Conservation (phyloP, 2,113 vertebrate species). For the Vidua macroura region DNA sequence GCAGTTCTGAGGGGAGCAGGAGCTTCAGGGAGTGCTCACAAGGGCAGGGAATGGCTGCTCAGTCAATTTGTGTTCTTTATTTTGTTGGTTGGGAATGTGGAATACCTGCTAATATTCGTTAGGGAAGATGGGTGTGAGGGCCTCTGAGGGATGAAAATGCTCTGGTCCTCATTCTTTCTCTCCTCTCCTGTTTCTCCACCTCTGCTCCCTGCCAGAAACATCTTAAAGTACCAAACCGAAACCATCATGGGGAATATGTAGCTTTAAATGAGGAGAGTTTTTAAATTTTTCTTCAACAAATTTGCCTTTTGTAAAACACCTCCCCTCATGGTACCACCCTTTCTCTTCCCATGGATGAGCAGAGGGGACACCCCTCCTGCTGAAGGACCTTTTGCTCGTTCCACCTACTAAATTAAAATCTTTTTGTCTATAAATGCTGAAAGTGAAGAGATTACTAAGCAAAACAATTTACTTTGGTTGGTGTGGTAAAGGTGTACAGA, state of each 20-base stretch:
- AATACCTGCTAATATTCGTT: neutral
- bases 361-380: neutral
- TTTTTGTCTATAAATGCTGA: neutral
- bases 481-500: neutral
- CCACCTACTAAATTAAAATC: neutral
- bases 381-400: neutral
- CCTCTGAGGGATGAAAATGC: neutral
- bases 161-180: neutral
- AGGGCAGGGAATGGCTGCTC: neutral
- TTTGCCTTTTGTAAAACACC: neutral
- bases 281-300: neutral
- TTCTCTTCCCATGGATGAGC: accelerated
- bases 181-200: neutral
- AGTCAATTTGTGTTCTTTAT: neutral
- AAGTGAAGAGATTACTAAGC: neutral
- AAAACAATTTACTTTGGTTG: neutral
- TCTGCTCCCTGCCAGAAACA: neutral
- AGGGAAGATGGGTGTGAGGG: neutral
- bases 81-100: neutral
- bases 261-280: neutral
- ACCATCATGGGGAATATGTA: neutral
- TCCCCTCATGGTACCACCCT: neutral
- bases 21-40: neutral
- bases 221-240: neutral
- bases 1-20: neutral